Conservation (phyloP, 2,797 vertebrate species). For the Mionectes olivaceus region DNA sequence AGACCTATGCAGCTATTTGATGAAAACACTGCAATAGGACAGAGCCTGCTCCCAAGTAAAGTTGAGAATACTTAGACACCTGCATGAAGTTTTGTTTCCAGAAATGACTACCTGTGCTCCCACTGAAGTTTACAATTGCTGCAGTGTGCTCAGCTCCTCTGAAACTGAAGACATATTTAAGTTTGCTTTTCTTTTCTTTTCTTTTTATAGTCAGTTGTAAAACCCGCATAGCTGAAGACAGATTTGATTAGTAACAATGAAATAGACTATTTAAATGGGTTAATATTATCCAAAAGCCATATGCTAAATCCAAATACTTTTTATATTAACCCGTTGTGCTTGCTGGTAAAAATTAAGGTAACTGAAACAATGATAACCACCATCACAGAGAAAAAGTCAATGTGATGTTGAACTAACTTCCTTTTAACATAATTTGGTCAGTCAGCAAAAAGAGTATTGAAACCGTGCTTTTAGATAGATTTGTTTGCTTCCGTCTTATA, state of each 20-base stretch:
- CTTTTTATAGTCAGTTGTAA: not conserved
- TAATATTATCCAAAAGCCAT: not conserved
- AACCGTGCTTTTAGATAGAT: not conserved
- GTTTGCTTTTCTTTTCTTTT: not conserved
- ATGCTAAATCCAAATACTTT: not conserved
- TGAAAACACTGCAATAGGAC: not conserved
- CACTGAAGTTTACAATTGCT: not conserved
- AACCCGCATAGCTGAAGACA: not conserved
- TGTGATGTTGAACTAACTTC: not conserved
- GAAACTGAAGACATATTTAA: not conserved
- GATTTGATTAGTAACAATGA: not conserved
- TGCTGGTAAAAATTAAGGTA: not conserved
- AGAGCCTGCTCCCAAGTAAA: not conserved
- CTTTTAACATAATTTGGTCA: not conserved
- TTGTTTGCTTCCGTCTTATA: conserved; percentile 43
- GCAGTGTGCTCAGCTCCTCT: not conserved
- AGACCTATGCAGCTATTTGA: not conserved
- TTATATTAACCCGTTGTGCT: not conserved
- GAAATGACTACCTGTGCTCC: not conserved
- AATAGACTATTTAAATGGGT: not conserved
- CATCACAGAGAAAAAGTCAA: not conserved
- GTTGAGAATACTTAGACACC: not conserved
- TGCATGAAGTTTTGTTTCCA: not conserved
- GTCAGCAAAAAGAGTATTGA: conserved; percentile 40
- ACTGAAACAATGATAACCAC: not conserved